Evolutionary conservation across 2,888 invertebrate genomes (phyloP).

Genomic region (Leucozona laternaria): DNA sequence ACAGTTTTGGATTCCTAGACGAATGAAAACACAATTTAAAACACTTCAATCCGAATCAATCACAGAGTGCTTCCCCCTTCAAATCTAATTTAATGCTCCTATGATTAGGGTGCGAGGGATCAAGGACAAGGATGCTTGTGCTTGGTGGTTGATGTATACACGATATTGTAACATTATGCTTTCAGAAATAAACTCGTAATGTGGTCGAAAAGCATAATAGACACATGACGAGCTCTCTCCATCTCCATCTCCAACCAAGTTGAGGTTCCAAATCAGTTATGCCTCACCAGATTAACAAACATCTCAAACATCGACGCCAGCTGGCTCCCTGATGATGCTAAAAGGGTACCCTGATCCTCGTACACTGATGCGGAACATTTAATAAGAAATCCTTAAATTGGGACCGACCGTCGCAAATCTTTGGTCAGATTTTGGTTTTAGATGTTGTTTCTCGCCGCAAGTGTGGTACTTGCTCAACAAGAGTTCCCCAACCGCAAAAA

Average conservation of each 20-base stretch:
- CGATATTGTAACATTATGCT: conserved; percentile 35
- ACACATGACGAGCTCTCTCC: conserved; percentile 54
- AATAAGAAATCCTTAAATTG: conserved; percentile 62
- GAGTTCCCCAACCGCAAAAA: conserved; percentile 62
- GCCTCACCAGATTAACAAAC: conserved; percentile 66
- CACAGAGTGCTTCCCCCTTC: conserved; percentile 22
- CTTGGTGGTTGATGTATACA: conserved; percentile 50
- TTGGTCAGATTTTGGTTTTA: conserved; percentile 70
- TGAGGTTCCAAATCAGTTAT: conserved; percentile 54
- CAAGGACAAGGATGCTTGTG: too few species aligned
- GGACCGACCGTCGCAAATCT: conserved; percentile 41
- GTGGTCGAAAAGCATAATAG: conserved; percentile 64
- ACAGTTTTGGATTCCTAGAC: conserved; percentile 44
- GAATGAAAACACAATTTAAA: conserved; percentile 67
- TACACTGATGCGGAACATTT: conserved; percentile 40
- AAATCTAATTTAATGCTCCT: conserved; percentile 33
- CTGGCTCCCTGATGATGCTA: conserved; percentile 40
- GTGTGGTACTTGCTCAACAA: conserved; percentile 47
- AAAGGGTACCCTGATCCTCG: conserved; percentile 52
- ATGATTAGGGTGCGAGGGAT: conserved; percentile 29
- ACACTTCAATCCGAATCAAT: conserved; percentile 64
- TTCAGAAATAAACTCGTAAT: conserved; percentile 49
- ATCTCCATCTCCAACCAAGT: conserved; percentile 8
- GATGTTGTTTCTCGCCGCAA: conserved; percentile 23
- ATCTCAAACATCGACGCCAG: conserved; percentile 57